Percentiles rank a stretch among this genome's conserved stretches.
Conservation (phyloP, 2,797 vertebrate species). For the Scolopax rusticola region DNA sequence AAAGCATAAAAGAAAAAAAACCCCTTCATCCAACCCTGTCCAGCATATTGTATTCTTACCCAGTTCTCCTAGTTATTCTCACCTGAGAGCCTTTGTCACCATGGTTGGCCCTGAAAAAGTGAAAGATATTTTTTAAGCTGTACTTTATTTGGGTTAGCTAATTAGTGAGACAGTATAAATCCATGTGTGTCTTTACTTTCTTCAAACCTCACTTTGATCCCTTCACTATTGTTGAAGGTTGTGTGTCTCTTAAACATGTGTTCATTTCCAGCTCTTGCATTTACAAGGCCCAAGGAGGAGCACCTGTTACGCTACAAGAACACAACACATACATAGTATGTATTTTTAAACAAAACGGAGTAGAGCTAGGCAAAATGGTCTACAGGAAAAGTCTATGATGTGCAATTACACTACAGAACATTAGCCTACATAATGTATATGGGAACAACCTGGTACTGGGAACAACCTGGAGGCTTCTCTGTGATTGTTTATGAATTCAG, state of each 20-base stretch:
- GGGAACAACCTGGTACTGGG: not conserved
- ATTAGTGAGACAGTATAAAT: not conserved
- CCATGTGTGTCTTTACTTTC: not conserved
- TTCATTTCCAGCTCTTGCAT: not conserved
- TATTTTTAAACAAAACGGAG: not conserved
- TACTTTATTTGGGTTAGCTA: not conserved
- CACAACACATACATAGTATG: not conserved
- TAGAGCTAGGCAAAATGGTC: not conserved
- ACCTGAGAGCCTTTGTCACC: not conserved
- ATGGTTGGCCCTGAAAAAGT: not conserved
- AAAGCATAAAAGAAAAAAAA: not conserved
- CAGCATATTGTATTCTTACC: not conserved
- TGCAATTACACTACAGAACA: not conserved
- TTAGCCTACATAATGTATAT: not conserved
- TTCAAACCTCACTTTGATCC: not conserved
- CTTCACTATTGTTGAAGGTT: not conserved
- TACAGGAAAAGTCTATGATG: not conserved
- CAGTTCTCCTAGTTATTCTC: not conserved
- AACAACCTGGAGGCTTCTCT: conserved; percentile 39
- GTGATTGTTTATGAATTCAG: not conserved
- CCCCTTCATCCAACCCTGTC: not conserved
- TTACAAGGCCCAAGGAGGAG: not conserved
- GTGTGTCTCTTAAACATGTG: not conserved
- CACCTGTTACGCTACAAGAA: not conserved
- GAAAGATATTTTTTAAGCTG: not conserved